These are phyloP conservation scores for Flabesymbios commensalis DNA, from an alignment of 2,888 invertebrate genomes.

Conservation along the genomic window DNA sequence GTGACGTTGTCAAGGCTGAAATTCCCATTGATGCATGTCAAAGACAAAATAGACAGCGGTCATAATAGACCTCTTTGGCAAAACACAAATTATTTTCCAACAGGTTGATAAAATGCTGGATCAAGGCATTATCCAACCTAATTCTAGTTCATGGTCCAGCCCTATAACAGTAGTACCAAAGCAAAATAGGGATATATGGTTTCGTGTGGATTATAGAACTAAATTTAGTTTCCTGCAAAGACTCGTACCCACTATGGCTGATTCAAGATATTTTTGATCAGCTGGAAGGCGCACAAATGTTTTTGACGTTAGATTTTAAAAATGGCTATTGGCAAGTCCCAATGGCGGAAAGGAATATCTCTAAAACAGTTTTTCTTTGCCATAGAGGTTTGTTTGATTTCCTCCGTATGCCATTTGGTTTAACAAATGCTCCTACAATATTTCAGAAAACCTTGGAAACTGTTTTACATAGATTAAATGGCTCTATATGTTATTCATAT, in stretches of 20 bases:
- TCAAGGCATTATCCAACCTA: too few species aligned
- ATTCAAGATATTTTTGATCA: background rate
- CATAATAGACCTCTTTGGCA: too few species aligned
- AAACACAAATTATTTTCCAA: too few species aligned
- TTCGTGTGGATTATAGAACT: conserved; percentile 5
- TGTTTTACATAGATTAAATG: background rate
- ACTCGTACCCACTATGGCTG: background rate
- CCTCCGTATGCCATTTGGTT: background rate
- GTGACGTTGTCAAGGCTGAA: too few species aligned
- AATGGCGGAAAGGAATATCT: background rate
- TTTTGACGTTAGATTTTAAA: background rate
- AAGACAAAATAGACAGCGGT: too few species aligned
- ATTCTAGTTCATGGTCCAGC: too few species aligned
- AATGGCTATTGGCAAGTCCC: conserved; percentile 4
- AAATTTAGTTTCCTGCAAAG: background rate
- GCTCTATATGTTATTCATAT: background rate
- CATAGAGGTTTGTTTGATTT: background rate
- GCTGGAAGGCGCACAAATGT: background rate
- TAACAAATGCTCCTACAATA: background rate
- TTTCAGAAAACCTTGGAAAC: background rate
- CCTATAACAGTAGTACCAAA: too few species aligned
- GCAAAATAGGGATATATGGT: too few species aligned
- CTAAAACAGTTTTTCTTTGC: background rate
- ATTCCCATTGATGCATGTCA: too few species aligned
- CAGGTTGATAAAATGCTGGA: too few species aligned